Conservation (phyloP, 2,797 vertebrate genomes). For the Dipus sagitta region DNA sequence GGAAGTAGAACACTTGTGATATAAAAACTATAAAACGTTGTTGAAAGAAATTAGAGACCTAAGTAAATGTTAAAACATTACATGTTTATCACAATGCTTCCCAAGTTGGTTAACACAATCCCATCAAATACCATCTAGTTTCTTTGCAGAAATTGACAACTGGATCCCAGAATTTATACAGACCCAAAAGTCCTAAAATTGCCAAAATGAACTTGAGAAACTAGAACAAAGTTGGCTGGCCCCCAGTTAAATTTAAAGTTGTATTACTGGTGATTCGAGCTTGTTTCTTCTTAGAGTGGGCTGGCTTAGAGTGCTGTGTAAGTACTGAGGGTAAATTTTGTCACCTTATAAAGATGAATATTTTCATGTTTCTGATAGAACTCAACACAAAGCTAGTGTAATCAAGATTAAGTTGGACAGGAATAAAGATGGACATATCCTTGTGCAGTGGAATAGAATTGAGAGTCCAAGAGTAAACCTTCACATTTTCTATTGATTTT, state of each 20-base stretch:
- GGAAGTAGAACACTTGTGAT: neutral
- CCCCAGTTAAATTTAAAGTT: neutral
- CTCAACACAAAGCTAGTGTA: neutral
- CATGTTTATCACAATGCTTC: neutral
- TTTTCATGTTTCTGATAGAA: conserved; percentile 56
- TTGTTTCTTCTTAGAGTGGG: neutral
- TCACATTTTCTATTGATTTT: neutral
- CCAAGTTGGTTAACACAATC: neutral
- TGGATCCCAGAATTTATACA: conserved; percentile 23
- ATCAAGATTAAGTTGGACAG: conserved; percentile 11
- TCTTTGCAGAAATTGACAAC: conserved; percentile 51
- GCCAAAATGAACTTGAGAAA: conserved; percentile 45
- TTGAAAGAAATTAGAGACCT: conserved; percentile 41
- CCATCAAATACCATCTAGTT: conserved; percentile 8
- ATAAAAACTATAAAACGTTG: conserved; percentile 46
- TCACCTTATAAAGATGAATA: conserved; percentile 35
- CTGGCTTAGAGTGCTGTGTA: neutral
- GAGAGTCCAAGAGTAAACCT: neutral
- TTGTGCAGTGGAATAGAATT: neutral
- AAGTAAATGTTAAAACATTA: conserved; percentile 38
- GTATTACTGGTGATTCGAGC: neutral
- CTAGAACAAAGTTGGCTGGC: neutral
- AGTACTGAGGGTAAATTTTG: neutral
- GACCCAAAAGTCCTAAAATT: conserved; percentile 10
- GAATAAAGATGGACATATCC: neutral